A percentile compares a stretch with the other conserved stretches of the same genome.
Evolutionary conservation across 2,888 invertebrate genomes (phyloP).

Genomic region (Cabera pusaria): DNA sequence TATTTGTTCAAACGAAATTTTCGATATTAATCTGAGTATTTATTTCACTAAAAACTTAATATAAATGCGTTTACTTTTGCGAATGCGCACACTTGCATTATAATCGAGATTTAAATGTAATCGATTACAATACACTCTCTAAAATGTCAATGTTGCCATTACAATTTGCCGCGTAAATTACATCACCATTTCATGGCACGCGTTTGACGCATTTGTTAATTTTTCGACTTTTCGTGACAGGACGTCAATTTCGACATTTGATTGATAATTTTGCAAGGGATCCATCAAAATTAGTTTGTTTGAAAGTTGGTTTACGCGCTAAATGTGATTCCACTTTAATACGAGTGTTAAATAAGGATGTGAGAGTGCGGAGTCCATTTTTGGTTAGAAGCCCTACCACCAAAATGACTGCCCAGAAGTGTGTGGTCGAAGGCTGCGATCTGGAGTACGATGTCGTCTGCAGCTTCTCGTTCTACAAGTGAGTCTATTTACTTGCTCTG

Average conservation of each 20-base stretch:
- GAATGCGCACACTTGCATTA: too few relatives aligned
- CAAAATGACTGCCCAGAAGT: slow-evolving; percentile 74
- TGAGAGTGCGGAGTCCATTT: slow-evolving; percentile 65
- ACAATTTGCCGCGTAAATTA: slow-evolving; percentile 56
- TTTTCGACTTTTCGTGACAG: slow-evolving; percentile 82
- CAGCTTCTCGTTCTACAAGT: slow-evolving; percentile 81
- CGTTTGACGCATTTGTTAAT: slow-evolving; percentile 71
- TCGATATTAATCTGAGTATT: too few relatives aligned
- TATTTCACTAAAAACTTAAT: too few relatives aligned
- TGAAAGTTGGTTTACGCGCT: slow-evolving; percentile 81
- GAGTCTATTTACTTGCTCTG: slow-evolving; percentile 54
- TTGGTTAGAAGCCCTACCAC: slow-evolving; percentile 54
- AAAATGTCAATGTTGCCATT: slow-evolving; percentile 55
- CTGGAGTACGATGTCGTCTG: slow-evolving; percentile 79
- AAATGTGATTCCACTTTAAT: slow-evolving; percentile 69
- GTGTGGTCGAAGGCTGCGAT: slow-evolving; percentile 78
- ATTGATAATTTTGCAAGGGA: slow-evolving; percentile 82
- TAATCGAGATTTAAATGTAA: too few relatives aligned
- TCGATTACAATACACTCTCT: slow-evolving; percentile 12
- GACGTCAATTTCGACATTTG: slow-evolving; percentile 83
- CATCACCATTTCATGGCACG: slow-evolving; percentile 80
- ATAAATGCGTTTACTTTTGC: too few relatives aligned
- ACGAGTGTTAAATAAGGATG: slow-evolving; percentile 60
- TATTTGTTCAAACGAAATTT: too few relatives aligned
- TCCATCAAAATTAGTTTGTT: slow-evolving; percentile 81